Evolutionary conservation across 2,888 invertebrate genomes (phyloP).

Genomic region (Rhagonycha fulva): DNA sequence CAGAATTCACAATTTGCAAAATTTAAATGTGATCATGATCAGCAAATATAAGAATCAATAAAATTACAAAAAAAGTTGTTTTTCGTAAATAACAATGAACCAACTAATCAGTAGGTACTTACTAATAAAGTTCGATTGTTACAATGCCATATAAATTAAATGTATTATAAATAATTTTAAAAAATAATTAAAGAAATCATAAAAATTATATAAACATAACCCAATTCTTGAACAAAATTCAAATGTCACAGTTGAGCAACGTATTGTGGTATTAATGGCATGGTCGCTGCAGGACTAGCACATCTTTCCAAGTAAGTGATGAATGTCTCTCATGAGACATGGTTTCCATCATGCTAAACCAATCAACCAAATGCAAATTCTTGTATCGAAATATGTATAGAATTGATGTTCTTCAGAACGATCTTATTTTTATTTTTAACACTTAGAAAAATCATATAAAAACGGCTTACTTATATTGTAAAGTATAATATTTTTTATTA

Average conservation of each 20-base stretch:
- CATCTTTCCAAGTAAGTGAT: conserved; percentile 40
- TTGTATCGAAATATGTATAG: conserved; percentile 29
- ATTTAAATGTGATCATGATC: not conserved
- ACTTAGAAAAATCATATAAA: not conserved
- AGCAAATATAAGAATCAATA: not conserved
- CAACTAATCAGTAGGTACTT: not conserved
- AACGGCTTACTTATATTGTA: not conserved
- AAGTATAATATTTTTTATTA: too few species aligned
- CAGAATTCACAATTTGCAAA: not conserved
- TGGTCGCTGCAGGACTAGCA: conserved; percentile 30
- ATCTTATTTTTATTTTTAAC: not conserved
- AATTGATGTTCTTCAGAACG: conserved; percentile 7
- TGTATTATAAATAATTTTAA: not conserved
- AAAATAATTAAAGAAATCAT: not conserved
- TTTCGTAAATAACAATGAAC: not conserved
- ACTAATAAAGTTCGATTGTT: not conserved
- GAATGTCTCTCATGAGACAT: conserved; percentile 39
- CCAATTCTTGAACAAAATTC: not conserved
- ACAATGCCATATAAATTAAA: too few species aligned
- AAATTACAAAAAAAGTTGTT: not conserved
- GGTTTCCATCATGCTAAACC: conserved; percentile 43
- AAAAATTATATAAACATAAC: not conserved
- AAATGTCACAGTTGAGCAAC: conserved; percentile 28
- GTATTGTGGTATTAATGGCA: conserved; percentile 28
- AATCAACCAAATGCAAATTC: conserved; percentile 41